Conservation (phyloP, 2,113 vertebrate species). For the Piliocolobus tephrosceles region DNA sequence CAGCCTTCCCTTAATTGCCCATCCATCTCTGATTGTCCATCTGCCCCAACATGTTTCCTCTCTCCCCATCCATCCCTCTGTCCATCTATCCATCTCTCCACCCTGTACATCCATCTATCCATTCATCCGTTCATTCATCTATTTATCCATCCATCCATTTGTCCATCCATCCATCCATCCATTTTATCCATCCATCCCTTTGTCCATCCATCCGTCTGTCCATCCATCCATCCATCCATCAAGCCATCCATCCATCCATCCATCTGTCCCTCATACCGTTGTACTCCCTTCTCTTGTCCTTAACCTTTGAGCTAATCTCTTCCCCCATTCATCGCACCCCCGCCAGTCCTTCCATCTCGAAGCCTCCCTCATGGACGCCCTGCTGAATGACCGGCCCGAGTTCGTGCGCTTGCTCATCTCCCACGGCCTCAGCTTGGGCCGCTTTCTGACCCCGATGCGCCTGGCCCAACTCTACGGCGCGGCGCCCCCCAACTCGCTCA, state of each 20-base stretch:
- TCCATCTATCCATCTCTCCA: too few species aligned
- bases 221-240: fast-evolving
- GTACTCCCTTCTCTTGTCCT: not conserved
- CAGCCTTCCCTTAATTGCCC: not conserved
- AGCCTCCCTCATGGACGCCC: slow-evolving; percentile 89
- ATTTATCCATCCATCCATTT: fast-evolving
- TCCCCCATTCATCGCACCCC: fast-evolving
- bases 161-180: too few species aligned
- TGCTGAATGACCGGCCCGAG: slow-evolving; percentile 89
- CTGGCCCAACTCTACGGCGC: slow-evolving; percentile 89
- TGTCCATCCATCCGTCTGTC: fast-evolving
- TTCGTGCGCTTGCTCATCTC: slow-evolving; percentile 91
- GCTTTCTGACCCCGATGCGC: slow-evolving; percentile 86
- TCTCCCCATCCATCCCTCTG: too few species aligned
- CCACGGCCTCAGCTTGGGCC: slow-evolving; percentile 88
- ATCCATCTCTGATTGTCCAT: not conserved
- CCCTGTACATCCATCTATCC: too few species aligned
- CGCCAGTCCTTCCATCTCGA: slow-evolving; percentile 84
- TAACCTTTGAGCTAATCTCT: not conserved
- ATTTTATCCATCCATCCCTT: too few species aligned
- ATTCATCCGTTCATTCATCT: too few species aligned
- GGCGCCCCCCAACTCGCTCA: slow-evolving; percentile 81
- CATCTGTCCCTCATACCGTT: not conserved
- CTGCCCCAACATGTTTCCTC: too few species aligned
- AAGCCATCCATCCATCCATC: too few species aligned